Conservation (phyloP, 2,113 vertebrate species). For the Salminus brasiliensis region DNA sequence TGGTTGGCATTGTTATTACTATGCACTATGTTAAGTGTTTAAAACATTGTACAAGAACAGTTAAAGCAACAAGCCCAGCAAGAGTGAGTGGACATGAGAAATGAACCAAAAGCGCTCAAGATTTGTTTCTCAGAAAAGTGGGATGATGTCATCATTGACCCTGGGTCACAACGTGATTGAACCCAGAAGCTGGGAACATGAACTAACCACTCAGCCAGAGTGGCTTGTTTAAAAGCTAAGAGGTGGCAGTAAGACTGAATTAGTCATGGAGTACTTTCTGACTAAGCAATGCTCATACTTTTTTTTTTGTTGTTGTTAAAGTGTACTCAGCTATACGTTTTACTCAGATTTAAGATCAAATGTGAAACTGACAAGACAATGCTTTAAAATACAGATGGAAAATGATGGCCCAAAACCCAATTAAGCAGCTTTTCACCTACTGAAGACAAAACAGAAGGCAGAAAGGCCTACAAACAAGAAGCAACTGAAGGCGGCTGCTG, state of each 20-base stretch:
- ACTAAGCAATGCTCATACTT: neutral
- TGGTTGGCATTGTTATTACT: constrained; percentile 49
- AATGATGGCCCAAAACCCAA: too few species aligned
- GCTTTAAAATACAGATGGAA: too few species aligned
- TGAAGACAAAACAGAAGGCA: too few species aligned
- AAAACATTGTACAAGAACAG: constrained; percentile 43
- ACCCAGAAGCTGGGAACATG: constrained; percentile 56
- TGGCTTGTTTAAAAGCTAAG: constrained; percentile 36
- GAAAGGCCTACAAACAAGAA: too few species aligned
- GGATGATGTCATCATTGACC: constrained; percentile 68
- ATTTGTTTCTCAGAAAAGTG: constrained; percentile 51
- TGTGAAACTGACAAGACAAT: too few species aligned
- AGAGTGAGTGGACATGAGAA: constrained; percentile 45
- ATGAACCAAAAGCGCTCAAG: constrained; percentile 55
- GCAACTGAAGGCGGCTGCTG: too few species aligned
- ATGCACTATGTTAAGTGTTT: constrained; percentile 44
- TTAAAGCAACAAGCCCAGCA: constrained; percentile 35
- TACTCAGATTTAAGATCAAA: too few species aligned
- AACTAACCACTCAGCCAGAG: constrained; percentile 22
- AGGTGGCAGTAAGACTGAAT: constrained; percentile 20
- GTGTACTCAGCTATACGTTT: too few species aligned
- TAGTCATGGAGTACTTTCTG: constrained; percentile 35
- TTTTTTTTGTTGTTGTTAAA: too few species aligned
- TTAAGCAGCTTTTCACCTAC: too few species aligned
- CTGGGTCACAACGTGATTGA: constrained; percentile 61